phyloP scores from a whole-genome alignment of 2,888 invertebrate genomes.

The Ctena decussata region DNA sequence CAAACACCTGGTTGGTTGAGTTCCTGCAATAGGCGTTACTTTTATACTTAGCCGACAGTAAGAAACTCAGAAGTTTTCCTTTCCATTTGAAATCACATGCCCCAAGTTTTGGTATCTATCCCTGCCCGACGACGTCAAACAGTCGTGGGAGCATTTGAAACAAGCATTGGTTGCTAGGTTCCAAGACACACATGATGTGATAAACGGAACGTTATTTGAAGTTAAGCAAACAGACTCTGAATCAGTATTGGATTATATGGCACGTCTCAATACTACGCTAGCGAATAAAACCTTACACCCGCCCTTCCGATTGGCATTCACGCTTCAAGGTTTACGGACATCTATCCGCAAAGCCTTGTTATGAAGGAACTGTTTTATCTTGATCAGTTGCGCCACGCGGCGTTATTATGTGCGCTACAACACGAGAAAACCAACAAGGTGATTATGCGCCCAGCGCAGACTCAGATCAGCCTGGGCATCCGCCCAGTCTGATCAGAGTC shows the following conservation, averaged over 20 bases:
- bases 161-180: neutral
- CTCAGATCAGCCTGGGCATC: too few species aligned
- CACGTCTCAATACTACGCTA: neutral
- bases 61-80: neutral
- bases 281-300: neutral
- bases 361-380: neutral
- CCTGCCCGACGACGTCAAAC: neutral
- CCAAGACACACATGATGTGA: neutral
- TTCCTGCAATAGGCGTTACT: neutral
- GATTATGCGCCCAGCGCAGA: too few species aligned
- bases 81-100: neutral
- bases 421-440: too few species aligned
- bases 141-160: neutral
- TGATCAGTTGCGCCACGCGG: neutral
- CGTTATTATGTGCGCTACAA: neutral
- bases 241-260: neutral
- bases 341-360: neutral
- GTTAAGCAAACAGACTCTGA: neutral
- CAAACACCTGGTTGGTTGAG: neutral
- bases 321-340: neutral
- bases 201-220: neutral
- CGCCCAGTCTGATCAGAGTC: too few species aligned
- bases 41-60: neutral
- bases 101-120: neutral
- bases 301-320: neutral